Conservation (phyloP, 2,888 invertebrate genomes). For the Tetrapedia diversipes region DNA sequence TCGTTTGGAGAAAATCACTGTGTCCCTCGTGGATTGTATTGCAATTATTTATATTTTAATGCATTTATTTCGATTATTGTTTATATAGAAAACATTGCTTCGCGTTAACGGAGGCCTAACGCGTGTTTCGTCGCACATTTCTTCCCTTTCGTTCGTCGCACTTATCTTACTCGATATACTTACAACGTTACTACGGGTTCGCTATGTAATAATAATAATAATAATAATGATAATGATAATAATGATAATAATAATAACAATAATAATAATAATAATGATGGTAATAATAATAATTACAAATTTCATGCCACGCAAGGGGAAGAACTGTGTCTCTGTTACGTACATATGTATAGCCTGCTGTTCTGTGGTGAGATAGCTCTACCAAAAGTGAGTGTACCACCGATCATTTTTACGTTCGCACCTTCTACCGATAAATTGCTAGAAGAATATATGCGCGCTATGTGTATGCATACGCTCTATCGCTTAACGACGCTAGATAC, state of each 20-base stretch:
- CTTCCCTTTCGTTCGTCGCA: conserved; percentile 13
- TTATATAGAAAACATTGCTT: conserved; percentile 75
- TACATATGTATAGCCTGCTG: conserved; percentile 13
- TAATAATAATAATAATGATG: too few relatives aligned
- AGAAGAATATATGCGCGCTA: conserved; percentile 76
- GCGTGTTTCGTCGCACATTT: conserved; percentile 27
- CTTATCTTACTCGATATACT: neutral
- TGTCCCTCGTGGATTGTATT: neutral
- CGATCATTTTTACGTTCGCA: conserved; percentile 42
- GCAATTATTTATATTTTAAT: conserved; percentile 61
- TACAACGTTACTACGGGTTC: neutral
- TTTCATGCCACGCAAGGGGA: conserved; percentile 9
- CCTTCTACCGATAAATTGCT: conserved; percentile 71
- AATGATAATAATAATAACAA: too few relatives aligned
- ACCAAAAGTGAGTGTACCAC: conserved; percentile 39
- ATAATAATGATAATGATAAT: too few relatives aligned
- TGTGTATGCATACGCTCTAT: conserved; percentile 54
- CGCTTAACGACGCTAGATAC: conserved; percentile 41
- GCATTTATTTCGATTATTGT: conserved; percentile 72
- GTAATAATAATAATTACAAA: too few relatives aligned
- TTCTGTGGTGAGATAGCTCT: conserved; percentile 38
- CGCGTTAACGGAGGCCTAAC: conserved; percentile 59
- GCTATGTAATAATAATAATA: too few relatives aligned
- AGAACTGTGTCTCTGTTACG: conserved; percentile 24
- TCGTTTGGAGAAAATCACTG: neutral